Conservation (phyloP, 2,888 invertebrate species). For the Coremacera marginata region DNA sequence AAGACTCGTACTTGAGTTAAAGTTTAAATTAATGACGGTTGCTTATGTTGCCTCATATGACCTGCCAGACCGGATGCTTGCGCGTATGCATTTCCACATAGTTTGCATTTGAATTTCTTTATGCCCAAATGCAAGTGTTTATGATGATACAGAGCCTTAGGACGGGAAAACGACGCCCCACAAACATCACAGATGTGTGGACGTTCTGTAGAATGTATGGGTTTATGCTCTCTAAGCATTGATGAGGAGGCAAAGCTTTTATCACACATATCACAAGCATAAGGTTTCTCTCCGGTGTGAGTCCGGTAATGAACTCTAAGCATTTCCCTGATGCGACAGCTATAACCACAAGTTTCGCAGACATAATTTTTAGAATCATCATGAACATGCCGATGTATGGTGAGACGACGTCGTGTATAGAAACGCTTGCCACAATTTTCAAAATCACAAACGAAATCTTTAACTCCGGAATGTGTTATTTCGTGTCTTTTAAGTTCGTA, state of each 20-base stretch:
- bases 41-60: constrained; percentile 53
- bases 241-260: constrained; percentile 46
- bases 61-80: constrained; percentile 59
- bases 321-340: constrained; percentile 54
- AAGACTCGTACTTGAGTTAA: too few relatives aligned
- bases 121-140: constrained; percentile 52
- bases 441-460: constrained; percentile 54
- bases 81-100: constrained; percentile 57
- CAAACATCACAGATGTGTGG: constrained; percentile 54
- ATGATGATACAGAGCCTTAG: constrained; percentile 56
- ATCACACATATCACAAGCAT: constrained; percentile 47
- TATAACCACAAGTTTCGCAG: constrained; percentile 47
- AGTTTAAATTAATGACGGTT: too few relatives aligned
- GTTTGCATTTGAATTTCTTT: constrained; percentile 58
- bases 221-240: constrained; percentile 26
- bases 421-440: constrained; percentile 60
- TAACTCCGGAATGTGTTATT: constrained; percentile 54
- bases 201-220: constrained; percentile 37
- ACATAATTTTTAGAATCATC: constrained; percentile 49
- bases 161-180: constrained; percentile 53
- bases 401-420: constrained; percentile 53
- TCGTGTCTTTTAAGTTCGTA: constrained; percentile 59
- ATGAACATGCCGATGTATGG: constrained; percentile 52
- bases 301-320: constrained; percentile 58
- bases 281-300: constrained; percentile 62